A percentile compares a stretch with the other conserved stretches of the same genome.
These are phyloP conservation scores for Holothuria scabra DNA, from an alignment of 53 echinoderm and acorn worm genomes.

Conservation along the genomic window DNA sequence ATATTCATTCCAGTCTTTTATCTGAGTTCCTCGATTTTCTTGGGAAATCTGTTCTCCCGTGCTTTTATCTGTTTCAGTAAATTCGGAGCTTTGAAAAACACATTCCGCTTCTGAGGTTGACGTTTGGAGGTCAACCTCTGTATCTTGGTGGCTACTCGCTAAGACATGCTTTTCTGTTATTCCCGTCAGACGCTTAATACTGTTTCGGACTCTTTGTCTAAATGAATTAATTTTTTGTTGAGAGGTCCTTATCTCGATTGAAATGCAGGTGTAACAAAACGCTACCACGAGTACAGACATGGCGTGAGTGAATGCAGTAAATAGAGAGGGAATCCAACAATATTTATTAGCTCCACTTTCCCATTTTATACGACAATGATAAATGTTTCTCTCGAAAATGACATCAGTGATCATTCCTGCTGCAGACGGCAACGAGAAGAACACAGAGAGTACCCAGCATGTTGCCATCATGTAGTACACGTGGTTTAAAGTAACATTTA, in stretches of 20 bases:
- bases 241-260: constrained; percentile 2
- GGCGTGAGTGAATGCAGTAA: background rate
- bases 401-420: background rate
- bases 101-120: background rate
- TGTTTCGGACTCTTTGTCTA: constrained; percentile 24
- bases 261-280: constrained; percentile 18
- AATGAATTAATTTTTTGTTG: constrained; percentile 5
- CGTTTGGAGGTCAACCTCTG: background rate
- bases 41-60: background rate
- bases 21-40: background rate
- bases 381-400: background rate
- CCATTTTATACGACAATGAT: constrained; percentile 21
- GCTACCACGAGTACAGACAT: background rate
- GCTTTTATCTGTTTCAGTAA: background rate
- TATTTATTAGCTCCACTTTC: background rate
- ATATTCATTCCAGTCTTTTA: constrained; percentile 26
- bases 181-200: background rate
- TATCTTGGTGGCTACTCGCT: background rate
- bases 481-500: constrained; percentile 21
- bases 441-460: background rate
- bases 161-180: background rate
- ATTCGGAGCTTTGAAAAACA: background rate
- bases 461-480: constrained; percentile 10
- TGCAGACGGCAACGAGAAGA: constrained; percentile 18
- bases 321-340: background rate